Evolutionary conservation across 2,797 vertebrate genomes (phyloP), one percentile per base, ranked within the genome.

Genomic region (Brotogeris chrysoptera): DNA sequence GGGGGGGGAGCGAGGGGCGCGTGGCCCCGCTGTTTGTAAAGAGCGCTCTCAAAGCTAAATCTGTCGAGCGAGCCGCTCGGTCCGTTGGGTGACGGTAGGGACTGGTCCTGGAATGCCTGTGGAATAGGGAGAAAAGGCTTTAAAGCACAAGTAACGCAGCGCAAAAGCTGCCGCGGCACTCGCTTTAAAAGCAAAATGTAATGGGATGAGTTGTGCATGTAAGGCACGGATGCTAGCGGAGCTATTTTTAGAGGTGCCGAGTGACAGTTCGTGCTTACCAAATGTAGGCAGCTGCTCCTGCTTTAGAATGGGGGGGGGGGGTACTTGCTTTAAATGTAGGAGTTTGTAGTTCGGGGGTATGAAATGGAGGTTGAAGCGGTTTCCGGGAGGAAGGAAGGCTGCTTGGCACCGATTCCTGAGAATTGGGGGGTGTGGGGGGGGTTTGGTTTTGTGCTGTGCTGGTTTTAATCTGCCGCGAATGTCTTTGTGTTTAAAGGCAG

Each of bases 211-310:
- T 96, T 97, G 79, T 97, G 96, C 88, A 86, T 96, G 95, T 92
- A 93, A 97, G 96, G 97, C 95, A 94, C 83, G 88, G 83, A 92
- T 97, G 94, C 96, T 94, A 96, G 96, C 96, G 46, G 78, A 27
- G 96, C 98, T 99, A 99, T 99, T 99, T 99, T 99, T 99, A 99
- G 98, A 97, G 23, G 66, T 92, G 95, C 93, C 97, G 97, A 97
- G 95, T 97, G 98, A 97, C 97, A 97, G 97, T 97, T 96, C 77
- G 73, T 98, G 97, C 97, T 98, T 98, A 98, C 98, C 98, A 98
- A 98, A 98, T 98, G 98, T 98, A 98, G 98, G 96, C 97, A 97
- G 97, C 97, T 97, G 97, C 97, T 97, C 97, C 97, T 96, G 96
- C 94, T 95, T 87, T 68, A 60, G 90, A 71, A 92, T 80, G 92